These are phyloP conservation scores for Lypha dubia DNA, from an alignment of 2,888 invertebrate species.

Conservation along the genomic window DNA sequence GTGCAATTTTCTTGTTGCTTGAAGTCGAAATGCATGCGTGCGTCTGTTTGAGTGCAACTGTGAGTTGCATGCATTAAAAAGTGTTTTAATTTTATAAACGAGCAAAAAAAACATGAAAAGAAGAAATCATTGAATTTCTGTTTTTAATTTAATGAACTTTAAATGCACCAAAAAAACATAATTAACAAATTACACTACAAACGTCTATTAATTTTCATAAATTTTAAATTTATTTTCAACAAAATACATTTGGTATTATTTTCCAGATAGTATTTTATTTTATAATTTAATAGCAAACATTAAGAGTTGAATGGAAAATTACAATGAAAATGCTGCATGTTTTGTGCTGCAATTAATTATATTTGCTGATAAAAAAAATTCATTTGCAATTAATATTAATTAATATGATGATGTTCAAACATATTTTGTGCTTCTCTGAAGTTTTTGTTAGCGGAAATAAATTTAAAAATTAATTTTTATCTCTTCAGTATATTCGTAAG, in stretches of 20 bases:
- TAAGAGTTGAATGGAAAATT: constrained; percentile 14
- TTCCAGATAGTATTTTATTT: constrained; percentile 1
- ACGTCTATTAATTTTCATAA: constrained; percentile 56
- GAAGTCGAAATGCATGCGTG: constrained; percentile 20
- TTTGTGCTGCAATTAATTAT: constrained; percentile 35
- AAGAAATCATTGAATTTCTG: constrained; percentile 51
- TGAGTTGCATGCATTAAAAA: constrained; percentile 46
- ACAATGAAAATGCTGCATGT: background rate
- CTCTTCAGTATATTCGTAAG: no score
- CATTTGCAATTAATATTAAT: background rate
- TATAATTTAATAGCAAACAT: constrained; percentile 50
- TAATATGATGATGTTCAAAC: background rate
- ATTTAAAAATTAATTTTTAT: background rate
- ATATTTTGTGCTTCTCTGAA: background rate
- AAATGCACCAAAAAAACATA: constrained; percentile 19
- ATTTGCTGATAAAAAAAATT: constrained; percentile 14
- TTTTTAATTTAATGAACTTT: constrained; percentile 68
- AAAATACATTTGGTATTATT: constrained; percentile 15
- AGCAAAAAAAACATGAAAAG: no score
- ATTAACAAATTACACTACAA: constrained; percentile 47
- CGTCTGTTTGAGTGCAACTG: background rate
- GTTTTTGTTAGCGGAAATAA: background rate
- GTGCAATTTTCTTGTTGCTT: background rate
- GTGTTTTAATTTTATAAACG: constrained; percentile 44
- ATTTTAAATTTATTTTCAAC: constrained; percentile 41